Conservation (phyloP, 1,140 invertebrate genomes). For the Sycophaga agraensis region DNA sequence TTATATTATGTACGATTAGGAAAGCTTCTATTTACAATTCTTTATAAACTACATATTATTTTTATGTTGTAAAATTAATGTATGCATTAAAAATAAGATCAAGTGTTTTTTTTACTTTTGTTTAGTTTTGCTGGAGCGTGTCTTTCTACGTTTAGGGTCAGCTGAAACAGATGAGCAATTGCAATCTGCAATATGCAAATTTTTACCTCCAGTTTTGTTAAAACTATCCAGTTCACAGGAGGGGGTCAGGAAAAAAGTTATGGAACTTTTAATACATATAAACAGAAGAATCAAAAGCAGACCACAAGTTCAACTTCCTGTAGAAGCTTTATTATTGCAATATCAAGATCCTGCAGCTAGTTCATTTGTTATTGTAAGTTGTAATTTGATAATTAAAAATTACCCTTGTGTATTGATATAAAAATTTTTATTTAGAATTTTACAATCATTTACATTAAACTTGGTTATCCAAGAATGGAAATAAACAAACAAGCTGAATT, state of each 20-base stretch:
- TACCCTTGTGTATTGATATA: background rate
- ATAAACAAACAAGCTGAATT: slow-evolving; percentile 75
- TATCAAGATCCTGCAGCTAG: slow-evolving; percentile 78
- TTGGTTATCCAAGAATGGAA: slow-evolving; percentile 83
- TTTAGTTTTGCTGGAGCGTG: slow-evolving; percentile 82
- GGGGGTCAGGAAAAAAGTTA: slow-evolving; percentile 83
- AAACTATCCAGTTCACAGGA: slow-evolving; percentile 86
- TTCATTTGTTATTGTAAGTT: slow-evolving; percentile 80
- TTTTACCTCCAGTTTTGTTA: slow-evolving; percentile 84
- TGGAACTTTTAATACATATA: slow-evolving; percentile 91
- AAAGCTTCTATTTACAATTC: background rate
- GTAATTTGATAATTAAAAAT: slow-evolving; percentile 4
- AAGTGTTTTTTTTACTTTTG: background rate
- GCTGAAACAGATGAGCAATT: slow-evolving; percentile 87
- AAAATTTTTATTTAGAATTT: slow-evolving; percentile 72
- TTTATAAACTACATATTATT: background rate
- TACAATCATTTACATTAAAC: slow-evolving; percentile 89
- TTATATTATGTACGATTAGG: background rate
- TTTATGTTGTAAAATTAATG: background rate
- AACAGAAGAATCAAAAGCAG: slow-evolving; percentile 86
- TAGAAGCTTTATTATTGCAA: slow-evolving; percentile 79
- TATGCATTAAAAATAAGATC: background rate
- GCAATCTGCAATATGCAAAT: slow-evolving; percentile 78
- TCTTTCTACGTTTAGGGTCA: slow-evolving; percentile 84
- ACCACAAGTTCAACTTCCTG: slow-evolving; percentile 80